phyloP scores from a whole-genome alignment of 2,797 vertebrate genomes.

The Betta splendens region DNA sequence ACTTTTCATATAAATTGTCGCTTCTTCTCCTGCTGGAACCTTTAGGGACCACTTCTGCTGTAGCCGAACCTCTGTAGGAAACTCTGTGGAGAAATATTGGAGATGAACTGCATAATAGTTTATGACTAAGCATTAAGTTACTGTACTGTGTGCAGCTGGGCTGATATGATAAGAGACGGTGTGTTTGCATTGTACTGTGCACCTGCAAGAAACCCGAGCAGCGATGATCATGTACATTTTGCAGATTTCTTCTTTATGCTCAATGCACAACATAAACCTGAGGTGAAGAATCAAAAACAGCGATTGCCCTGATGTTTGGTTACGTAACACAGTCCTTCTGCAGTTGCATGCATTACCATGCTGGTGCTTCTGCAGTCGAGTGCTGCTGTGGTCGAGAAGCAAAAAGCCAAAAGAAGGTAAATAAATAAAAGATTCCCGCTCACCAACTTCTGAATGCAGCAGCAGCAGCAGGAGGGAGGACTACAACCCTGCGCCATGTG shows the following conservation, averaged over 20 bases:
- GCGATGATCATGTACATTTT: neutral
- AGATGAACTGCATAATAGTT: constrained; percentile 2
- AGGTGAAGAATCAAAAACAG: constrained; percentile 21
- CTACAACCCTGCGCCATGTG: neutral
- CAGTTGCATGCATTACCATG: neutral
- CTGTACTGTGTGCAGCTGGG: constrained; percentile 7
- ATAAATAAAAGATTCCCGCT: neutral
- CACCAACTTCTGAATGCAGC: neutral
- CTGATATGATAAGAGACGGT: constrained; percentile 5
- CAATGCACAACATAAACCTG: constrained; percentile 16
- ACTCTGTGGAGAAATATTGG: constrained; percentile 3
- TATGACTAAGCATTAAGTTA: constrained; percentile 20
- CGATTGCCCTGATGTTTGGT: neutral
- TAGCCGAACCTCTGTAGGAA: constrained; percentile 14
- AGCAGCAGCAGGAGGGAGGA: constrained; percentile 6
- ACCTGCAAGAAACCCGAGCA: neutral
- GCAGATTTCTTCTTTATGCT: constrained; percentile 9
- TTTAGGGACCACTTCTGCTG: constrained; percentile 8
- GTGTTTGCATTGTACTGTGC: neutral
- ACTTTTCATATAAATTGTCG: constrained; percentile 15
- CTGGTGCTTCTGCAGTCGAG: neutral
- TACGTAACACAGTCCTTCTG: neutral
- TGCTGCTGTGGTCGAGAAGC: neutral
- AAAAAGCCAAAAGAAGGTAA: neutral
- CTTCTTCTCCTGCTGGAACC: neutral